A percentile compares a stretch with the other conserved stretches of the same genome.
phyloP scores from a whole-genome alignment of 2,113 vertebrate genomes.

The Isichthys henryi region DNA sequence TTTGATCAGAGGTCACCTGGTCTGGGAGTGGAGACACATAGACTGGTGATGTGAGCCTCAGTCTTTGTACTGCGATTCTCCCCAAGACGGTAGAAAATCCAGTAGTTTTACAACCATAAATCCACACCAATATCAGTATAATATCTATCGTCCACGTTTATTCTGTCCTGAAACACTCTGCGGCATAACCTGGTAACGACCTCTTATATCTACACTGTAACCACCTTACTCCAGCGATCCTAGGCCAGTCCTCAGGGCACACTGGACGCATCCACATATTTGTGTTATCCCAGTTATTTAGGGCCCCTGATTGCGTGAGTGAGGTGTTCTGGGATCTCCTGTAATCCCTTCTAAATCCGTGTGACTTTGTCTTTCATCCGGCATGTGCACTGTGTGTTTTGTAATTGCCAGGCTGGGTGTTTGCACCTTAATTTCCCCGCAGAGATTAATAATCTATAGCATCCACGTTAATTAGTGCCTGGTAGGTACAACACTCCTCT shows the following conservation, averaged over 20 bases:
- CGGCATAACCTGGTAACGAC: background rate
- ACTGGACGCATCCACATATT: background rate
- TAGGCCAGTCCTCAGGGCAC: background rate
- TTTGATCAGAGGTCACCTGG: background rate
- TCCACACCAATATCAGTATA: background rate
- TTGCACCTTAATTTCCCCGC: background rate
- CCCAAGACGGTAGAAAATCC: background rate
- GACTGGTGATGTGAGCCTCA: background rate
- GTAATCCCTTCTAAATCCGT: background rate
- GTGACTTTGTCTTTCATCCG: background rate
- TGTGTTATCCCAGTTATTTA: too few relatives aligned
- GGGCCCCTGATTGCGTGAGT: too few relatives aligned
- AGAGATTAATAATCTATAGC: background rate
- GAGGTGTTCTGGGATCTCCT: background rate
- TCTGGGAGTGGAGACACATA: background rate
- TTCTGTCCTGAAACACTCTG: background rate
- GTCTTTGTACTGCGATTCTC: background rate
- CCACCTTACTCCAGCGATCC: background rate
- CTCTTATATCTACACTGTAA: background rate
- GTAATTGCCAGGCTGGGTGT: background rate
- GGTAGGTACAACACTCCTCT: background rate
- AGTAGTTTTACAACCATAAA: background rate
- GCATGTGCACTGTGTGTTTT: background rate
- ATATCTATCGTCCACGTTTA: background rate
- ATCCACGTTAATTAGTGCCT: background rate